Conservation (phyloP, 2,888 invertebrate species). For the Molanna angustata region DNA sequence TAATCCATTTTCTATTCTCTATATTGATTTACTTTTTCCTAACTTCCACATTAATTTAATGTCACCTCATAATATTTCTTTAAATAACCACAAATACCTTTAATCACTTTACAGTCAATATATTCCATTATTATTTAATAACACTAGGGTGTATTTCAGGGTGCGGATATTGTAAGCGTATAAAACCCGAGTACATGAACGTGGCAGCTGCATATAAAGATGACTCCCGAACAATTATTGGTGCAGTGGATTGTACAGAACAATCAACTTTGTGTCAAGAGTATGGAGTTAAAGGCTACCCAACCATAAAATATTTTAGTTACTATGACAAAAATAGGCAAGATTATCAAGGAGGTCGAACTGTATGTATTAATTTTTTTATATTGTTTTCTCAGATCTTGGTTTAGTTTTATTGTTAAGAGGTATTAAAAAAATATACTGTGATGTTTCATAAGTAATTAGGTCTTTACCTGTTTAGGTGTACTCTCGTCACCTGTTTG, state of each 20-base stretch:
- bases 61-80: too few relatives aligned
- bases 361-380: constrained; percentile 46
- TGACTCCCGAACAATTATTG: constrained; percentile 74
- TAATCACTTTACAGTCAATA: too few relatives aligned
- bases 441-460: too few relatives aligned
- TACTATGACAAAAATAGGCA: constrained; percentile 69
- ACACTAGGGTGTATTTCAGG: constrained; percentile 64
- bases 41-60: too few relatives aligned
- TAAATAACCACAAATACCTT: too few relatives aligned
- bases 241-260: constrained; percentile 79
- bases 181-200: constrained; percentile 76
- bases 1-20: too few relatives aligned
- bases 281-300: constrained; percentile 78
- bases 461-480: too few relatives aligned
- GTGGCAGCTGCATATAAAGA: constrained; percentile 76
- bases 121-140: too few relatives aligned
- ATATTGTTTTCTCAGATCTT: not conserved
- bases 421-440: too few relatives aligned
- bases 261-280: constrained; percentile 62
- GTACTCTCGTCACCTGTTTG: too few relatives aligned
- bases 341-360: constrained; percentile 72
- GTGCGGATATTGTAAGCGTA: constrained; percentile 89
- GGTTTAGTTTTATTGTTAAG: not conserved
- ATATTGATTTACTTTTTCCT: too few relatives aligned
- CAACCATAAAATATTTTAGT: constrained; percentile 83